Conservation (phyloP, 2,797 vertebrate genomes). For the Dipus sagitta region DNA sequence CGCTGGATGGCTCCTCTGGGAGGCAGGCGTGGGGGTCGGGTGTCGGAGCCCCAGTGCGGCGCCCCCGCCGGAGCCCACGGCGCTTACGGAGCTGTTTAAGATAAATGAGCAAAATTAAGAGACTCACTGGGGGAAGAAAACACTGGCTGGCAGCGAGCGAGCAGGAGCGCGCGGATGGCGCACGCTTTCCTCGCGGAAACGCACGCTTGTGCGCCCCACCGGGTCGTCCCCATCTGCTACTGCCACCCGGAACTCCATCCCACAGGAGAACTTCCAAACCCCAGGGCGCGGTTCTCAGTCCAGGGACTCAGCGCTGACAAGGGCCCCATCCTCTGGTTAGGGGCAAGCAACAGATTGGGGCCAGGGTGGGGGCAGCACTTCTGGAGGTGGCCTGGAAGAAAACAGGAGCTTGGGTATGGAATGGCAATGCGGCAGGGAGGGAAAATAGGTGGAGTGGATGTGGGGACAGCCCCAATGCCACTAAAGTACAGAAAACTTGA, state of each 20-base stretch:
- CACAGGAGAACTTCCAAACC: background rate
- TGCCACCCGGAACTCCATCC: slow-evolving; percentile 56
- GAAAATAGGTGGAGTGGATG: background rate
- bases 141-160: slow-evolving; percentile 77
- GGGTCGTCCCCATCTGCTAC: slow-evolving; percentile 68
- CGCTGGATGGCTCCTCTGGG: slow-evolving; percentile 96
- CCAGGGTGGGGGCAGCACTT: slow-evolving; percentile 11
- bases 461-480: too few relatives aligned
- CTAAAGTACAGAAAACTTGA: too few relatives aligned
- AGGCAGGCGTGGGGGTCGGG: slow-evolving; percentile 92
- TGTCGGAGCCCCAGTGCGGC: slow-evolving; percentile 82
- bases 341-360: slow-evolving; percentile 66
- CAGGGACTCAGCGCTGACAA: background rate
- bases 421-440: background rate
- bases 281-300: background rate
- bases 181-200: slow-evolving; percentile 75
- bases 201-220: slow-evolving; percentile 68
- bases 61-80: slow-evolving; percentile 89
- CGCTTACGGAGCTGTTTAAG: slow-evolving; percentile 94
- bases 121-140: slow-evolving; percentile 95
- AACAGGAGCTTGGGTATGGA: background rate
- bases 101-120: slow-evolving; percentile 98
- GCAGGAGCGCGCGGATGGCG: slow-evolving; percentile 63
- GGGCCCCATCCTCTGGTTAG: slow-evolving; percentile 8
- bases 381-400: background rate